phyloP scores from a whole-genome alignment of 2,888 invertebrate genomes.

The Polymixis lichenea region DNA sequence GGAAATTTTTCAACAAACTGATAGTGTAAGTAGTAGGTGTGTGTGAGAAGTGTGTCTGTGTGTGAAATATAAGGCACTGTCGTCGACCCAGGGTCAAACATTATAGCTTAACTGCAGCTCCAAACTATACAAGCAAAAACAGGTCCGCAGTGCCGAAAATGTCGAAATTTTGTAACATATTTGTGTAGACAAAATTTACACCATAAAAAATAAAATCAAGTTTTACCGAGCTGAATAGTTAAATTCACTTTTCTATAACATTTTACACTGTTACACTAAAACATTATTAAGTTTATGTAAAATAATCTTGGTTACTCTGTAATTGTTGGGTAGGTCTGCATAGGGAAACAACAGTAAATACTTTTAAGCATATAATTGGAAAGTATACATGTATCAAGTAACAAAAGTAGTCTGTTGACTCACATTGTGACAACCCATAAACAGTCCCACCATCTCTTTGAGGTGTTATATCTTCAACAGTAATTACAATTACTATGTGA shows the following conservation, averaged over 20 bases:
- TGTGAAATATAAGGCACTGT: constrained; percentile 44
- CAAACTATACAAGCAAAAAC: background rate
- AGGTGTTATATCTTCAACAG: no score
- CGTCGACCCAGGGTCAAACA: background rate
- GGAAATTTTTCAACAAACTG: constrained; percentile 74
- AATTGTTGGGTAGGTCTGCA: background rate
- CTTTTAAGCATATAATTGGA: no score
- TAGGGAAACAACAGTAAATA: no score
- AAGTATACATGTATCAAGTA: no score
- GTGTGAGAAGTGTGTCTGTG: constrained; percentile 60
- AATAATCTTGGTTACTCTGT: constrained; percentile 41
- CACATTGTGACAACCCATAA: no score
- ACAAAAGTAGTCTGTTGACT: no score
- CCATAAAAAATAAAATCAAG: constrained; percentile 21
- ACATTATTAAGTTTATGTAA: constrained; percentile 51
- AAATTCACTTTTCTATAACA: constrained; percentile 57
- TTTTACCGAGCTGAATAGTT: constrained; percentile 26
- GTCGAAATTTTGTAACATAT: constrained; percentile 35
- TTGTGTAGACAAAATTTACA: constrained; percentile 34
- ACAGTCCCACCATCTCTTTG: no score
- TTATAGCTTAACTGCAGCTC: background rate
- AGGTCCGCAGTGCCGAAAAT: constrained; percentile 19
- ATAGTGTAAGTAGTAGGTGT: constrained; percentile 72
- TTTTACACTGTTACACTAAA: constrained; percentile 59
- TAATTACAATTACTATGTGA: constrained; percentile 25